A percentile compares a stretch with the other conserved stretches of the same genome.
phyloP scores from a whole-genome alignment of 2,888 invertebrate species.

The Acrocyrtus sp. region DNA sequence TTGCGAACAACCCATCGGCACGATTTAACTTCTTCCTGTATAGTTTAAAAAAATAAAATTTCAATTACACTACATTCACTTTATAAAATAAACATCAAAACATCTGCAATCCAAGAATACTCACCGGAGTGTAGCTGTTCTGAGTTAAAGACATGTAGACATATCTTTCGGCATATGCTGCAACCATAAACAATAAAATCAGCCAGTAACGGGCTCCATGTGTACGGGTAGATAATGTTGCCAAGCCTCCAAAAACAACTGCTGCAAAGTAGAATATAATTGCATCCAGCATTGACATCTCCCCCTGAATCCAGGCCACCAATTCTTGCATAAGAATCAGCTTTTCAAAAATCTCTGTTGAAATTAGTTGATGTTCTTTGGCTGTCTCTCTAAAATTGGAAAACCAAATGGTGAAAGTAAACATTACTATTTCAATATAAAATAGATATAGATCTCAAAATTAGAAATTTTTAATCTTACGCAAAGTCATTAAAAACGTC shows the following conservation, averaged over 20 bases:
- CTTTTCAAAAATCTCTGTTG: slow-evolving; percentile 71
- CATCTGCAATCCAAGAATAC: too few relatives aligned
- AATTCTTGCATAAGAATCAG: slow-evolving; percentile 70
- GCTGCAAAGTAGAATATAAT: slow-evolving; percentile 72
- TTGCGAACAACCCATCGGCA: slow-evolving; percentile 69
- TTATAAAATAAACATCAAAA: background rate
- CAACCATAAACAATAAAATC: slow-evolving; percentile 69
- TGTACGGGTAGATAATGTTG: slow-evolving; percentile 72
- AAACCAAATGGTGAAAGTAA: too few relatives aligned
- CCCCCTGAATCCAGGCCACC: slow-evolving; percentile 71
- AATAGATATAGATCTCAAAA: slow-evolving; percentile 2
- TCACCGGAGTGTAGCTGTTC: slow-evolving; percentile 42
- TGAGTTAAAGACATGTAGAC: slow-evolving; percentile 57
- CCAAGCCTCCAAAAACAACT: slow-evolving; percentile 69
- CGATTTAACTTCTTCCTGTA: slow-evolving; percentile 67
- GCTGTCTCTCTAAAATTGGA: slow-evolving; percentile 69
- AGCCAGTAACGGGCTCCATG: slow-evolving; percentile 71
- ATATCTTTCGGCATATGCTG: slow-evolving; percentile 69
- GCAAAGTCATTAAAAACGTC: slow-evolving; percentile 66
- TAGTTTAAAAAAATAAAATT: background rate
- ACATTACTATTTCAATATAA: too few relatives aligned
- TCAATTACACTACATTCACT: background rate
- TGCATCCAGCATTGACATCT: slow-evolving; percentile 74
- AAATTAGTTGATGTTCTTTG: slow-evolving; percentile 70
- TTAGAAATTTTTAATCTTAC: slow-evolving; percentile 54